Evolutionary conservation across 2,113 vertebrate genomes (phyloP).

Genomic region (Motacilla tschutschensis): DNA sequence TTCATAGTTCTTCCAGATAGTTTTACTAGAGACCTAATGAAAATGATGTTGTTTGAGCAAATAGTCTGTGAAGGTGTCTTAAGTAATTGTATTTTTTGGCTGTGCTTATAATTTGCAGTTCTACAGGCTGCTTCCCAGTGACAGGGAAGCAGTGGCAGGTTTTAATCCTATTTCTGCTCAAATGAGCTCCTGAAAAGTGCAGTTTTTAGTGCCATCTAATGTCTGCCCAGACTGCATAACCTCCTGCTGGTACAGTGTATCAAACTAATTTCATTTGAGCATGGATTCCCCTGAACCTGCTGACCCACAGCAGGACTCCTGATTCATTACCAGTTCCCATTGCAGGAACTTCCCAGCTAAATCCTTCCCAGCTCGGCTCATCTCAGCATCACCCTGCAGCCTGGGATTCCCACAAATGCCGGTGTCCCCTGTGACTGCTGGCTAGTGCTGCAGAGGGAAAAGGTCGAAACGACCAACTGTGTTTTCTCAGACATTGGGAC

Average conservation of each 20-base stretch:
- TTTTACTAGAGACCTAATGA: background rate
- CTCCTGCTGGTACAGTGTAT: background rate
- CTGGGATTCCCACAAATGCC: accelerated
- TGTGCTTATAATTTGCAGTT: background rate
- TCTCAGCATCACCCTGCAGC: background rate
- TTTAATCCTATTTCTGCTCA: background rate
- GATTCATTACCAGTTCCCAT: accelerated
- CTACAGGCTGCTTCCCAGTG: accelerated
- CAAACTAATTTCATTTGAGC: background rate
- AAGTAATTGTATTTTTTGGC: background rate
- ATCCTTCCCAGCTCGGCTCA: background rate
- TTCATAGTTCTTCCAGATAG: background rate
- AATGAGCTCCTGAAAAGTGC: accelerated
- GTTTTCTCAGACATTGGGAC: background rate
- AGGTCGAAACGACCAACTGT: background rate
- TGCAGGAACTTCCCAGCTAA: background rate
- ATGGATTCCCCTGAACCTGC: background rate
- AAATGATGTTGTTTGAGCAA: background rate
- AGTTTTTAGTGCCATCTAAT: constrained; percentile 15
- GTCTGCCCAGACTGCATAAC: background rate
- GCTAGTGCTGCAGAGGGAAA: too few relatives aligned
- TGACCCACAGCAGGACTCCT: background rate
- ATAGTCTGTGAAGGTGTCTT: background rate
- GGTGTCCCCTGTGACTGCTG: background rate
- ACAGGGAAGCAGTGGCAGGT: background rate